These are phyloP conservation scores for Gymnopithys bicolor DNA, from an alignment of 2,797 vertebrate genomes.

Conservation along the genomic window DNA sequence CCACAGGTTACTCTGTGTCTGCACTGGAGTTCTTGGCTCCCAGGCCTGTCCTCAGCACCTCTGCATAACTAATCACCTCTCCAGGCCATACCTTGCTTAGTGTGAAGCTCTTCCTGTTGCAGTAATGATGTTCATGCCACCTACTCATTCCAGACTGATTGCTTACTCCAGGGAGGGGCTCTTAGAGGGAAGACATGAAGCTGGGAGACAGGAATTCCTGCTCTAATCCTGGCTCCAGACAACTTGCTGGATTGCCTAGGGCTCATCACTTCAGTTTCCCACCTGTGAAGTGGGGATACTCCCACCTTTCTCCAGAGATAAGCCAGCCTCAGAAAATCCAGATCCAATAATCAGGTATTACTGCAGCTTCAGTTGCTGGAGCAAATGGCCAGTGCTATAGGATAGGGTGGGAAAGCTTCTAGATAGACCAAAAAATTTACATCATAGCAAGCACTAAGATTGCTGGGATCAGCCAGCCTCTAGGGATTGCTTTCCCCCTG, in stretches of 20 bases:
- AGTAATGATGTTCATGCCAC: not conserved
- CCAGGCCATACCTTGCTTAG: not conserved
- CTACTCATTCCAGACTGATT: constrained; percentile 46
- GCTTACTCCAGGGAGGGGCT: constrained; percentile 60
- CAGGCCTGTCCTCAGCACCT: not conserved
- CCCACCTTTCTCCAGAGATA: constrained; percentile 33
- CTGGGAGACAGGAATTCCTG: constrained; percentile 61
- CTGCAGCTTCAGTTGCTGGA: not conserved
- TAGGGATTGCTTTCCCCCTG: not conserved
- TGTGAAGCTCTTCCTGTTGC: constrained; percentile 7
- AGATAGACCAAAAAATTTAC: constrained; percentile 36
- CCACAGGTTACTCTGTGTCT: not conserved
- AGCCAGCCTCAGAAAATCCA: constrained; percentile 14
- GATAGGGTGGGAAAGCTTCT: constrained; percentile 44
- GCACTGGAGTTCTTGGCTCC: not conserved
- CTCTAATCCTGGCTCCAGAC: constrained; percentile 4
- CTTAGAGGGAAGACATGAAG: constrained; percentile 3
- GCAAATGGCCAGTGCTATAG: not conserved
- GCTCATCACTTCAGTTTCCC: constrained; percentile 57
- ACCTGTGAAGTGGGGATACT: constrained; percentile 62
- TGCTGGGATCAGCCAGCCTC: not conserved
- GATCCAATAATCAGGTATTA: constrained; percentile 17
- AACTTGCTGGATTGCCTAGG: not conserved
- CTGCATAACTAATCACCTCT: not conserved
- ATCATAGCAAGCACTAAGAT: not conserved